Evolutionary conservation across 2,888 invertebrate genomes (phyloP).

Genomic region (Macrosiphum euphorbiae): DNA sequence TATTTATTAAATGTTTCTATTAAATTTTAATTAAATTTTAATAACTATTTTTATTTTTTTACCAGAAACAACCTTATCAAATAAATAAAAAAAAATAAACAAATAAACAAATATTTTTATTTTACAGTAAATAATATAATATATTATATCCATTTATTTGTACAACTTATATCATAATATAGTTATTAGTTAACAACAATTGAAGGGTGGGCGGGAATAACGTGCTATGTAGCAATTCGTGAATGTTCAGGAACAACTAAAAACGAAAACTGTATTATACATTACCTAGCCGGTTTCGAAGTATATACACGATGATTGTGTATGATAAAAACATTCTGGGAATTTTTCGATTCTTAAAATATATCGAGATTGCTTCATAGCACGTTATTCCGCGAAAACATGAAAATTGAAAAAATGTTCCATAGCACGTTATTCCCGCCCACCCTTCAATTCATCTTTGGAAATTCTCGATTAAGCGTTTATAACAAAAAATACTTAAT

Average conservation of each 20-base stretch:
- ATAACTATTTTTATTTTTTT: background rate
- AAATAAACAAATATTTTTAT: background rate
- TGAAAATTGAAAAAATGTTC: too few species aligned
- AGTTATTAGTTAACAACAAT: background rate
- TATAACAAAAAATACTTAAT: background rate
- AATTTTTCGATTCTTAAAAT: too few species aligned
- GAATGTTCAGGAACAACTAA: too few species aligned
- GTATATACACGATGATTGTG: too few species aligned
- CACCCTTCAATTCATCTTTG: background rate
- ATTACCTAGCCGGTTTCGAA: too few species aligned
- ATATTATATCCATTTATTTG: background rate
- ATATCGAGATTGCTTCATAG: too few species aligned
- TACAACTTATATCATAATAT: background rate
- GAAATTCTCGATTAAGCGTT: background rate
- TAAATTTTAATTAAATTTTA: conserved; percentile 35
- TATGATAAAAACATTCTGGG: too few species aligned
- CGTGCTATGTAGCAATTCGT: too few species aligned
- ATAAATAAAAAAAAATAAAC: background rate
- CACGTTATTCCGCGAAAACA: too few species aligned
- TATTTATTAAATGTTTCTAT: conserved; percentile 34
- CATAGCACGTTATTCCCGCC: too few species aligned
- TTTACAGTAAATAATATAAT: conserved; percentile 16
- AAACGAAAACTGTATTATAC: too few species aligned
- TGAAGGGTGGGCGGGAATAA: too few species aligned
- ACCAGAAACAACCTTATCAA: background rate